Evolutionary conservation across 1,140 invertebrate genomes (phyloP), one percentile per base, ranked within the genome.

Genomic region (Melipona quadrifasciata): DNA sequence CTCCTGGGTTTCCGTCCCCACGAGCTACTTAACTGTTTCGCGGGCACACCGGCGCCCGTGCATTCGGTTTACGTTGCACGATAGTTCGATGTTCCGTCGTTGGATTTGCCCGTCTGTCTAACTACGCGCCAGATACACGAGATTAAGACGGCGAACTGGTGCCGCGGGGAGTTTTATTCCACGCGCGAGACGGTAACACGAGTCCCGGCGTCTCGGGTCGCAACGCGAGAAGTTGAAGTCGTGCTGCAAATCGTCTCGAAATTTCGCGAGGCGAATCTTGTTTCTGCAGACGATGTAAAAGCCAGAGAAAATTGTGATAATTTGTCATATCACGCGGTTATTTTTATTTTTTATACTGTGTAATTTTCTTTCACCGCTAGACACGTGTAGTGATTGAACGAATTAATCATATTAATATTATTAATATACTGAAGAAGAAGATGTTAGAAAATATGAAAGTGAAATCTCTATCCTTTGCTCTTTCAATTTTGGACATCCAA

Each of bases 11-110:
- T 53, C 17, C 21, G 27, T 31, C 2, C 31, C 21, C 12, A 51
- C 24, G 39, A 65, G 55, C 31, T 70, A 58, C 75, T 78, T 58
- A 67, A n/a, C 58, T 53, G 51, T 77, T 78, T 70, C 51, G 31
- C 27, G 53, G 21, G 12, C 39, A 47, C 39, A 47, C 8, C 8
- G 39, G 67, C 47, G 16, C 31, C 17, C 1, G 11, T 31, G 51
- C 58, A 53, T 81, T 74, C 19, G 19, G 27, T 55, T 65, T 47
- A 47, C 12, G 58, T 16, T 67, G 64, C 61, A 6, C n/a, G 17
- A 11, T 24, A 27, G 10, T 65, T 31, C 57, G 27, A 55, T 68
- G 17, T 53, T 53, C 39, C 24, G n/a, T n/a, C n/a, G n/a, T 2
- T 19, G 19, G 61, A 67, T 74, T 78, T 78, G 53, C 24, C n/a